Evolutionary conservation across 2,888 invertebrate genomes (phyloP), one percentile per base, ranked within the genome.

Genomic region (Ashinkailepas kermadecensis): DNA sequence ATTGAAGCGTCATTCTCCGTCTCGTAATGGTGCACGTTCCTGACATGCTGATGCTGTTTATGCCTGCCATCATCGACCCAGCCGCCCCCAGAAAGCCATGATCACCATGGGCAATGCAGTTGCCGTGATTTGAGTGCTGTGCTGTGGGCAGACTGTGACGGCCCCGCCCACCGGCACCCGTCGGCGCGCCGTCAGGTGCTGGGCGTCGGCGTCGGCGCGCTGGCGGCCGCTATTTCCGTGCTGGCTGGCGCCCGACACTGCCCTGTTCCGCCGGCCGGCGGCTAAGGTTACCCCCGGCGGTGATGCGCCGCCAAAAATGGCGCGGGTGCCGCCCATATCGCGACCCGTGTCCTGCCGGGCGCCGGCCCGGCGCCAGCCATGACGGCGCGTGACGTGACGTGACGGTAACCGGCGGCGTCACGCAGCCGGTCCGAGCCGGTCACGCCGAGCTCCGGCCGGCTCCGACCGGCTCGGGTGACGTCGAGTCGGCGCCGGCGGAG

Each of bases 171-270:
- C 4, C 4, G 39, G 39, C 39, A 4, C 39, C 12, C 67, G 25
- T 10, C 25, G 67, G 25, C 23, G 13, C 74, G 8, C 54, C 8
- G 56, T 74, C 74, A 74, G 74, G 56, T 74, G 74, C n/a, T 65
- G 9, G 56, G 10, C 54, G 18, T 18, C 67, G 21, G 56, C 15
- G 12, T 56, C 54, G 21, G 74, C 70, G 70, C 56, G 56, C 74
- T 23, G 74, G 54, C 74, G 56, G 39, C 74, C 74, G 74, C 74
- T 74, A 74, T 74, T 74, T 74, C 74, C 21, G 74, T 25, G 39
- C 70, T 70, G 70, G 70, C 70, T 39, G 70, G 18, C 70, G 70
- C n/a, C 39, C 12, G 74, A 9, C 74, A 54, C 54, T 21, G 74
- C 56, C 74, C 54, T 21, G 74, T 21, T 12, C 21, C 70, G 39